These are phyloP conservation scores for Acanthochromis polyacanthus DNA, from an alignment of 2,113 vertebrate species.

Conservation along the genomic window DNA sequence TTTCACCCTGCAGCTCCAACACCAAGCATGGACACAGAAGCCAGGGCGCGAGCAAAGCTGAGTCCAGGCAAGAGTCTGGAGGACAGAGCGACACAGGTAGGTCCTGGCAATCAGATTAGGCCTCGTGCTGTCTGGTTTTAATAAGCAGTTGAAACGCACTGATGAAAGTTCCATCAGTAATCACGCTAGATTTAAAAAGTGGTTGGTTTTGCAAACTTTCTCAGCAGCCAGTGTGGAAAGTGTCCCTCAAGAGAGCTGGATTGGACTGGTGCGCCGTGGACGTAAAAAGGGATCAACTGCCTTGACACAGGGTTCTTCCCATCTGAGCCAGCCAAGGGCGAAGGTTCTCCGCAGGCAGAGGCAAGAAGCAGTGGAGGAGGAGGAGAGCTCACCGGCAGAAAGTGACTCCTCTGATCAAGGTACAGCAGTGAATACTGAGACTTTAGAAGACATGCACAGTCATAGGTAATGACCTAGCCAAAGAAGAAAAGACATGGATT, in stretches of 20 bases:
- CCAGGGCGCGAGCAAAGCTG: conserved; percentile 81
- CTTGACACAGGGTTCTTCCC: conserved; percentile 50
- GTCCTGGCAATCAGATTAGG: not conserved
- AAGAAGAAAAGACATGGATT: not conserved
- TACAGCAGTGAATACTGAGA: conserved; percentile 42
- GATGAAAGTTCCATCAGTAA: not conserved
- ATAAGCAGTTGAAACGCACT: not conserved
- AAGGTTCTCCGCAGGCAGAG: conserved; percentile 60
- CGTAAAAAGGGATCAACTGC: conserved; percentile 63
- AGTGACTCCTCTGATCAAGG: conserved; percentile 83
- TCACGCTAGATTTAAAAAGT: conserved; percentile 10
- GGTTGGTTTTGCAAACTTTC: conserved; percentile 34
- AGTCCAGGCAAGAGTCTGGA: conserved; percentile 80
- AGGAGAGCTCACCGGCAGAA: conserved; percentile 78
- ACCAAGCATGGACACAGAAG: conserved; percentile 87
- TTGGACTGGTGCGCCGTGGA: conserved; percentile 58
- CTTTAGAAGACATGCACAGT: not conserved
- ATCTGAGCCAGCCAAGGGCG: conserved; percentile 58
- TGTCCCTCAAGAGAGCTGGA: conserved; percentile 79
- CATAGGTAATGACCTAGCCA: not conserved
- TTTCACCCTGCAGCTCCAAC: conserved; percentile 78
- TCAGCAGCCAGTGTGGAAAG: conserved; percentile 83
- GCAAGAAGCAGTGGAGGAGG: conserved; percentile 67
- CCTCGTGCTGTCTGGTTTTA: too few relatives aligned
- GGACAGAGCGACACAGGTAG: conserved; percentile 85